Evolutionary conservation across 1,140 invertebrate species (phyloP), one percentile per base, ranked within the genome.

Genomic region (Drosophila rufa): DNA sequence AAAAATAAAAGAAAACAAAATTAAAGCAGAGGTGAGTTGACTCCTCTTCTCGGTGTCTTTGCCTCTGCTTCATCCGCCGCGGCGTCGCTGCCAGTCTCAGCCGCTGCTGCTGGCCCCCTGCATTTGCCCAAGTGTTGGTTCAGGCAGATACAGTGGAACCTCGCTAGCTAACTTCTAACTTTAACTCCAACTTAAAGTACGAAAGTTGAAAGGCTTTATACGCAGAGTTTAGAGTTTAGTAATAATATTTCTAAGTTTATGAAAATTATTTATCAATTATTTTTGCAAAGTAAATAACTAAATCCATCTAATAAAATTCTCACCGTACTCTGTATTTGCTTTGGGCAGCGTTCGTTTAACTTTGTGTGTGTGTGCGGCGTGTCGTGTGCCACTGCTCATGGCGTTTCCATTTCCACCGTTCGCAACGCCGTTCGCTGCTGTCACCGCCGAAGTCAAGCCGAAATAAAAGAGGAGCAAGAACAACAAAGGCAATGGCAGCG

Each of bases 341-440:
- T 61, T 58, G 64, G 45, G 65, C 66, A 73, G 55, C 62, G 57
- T 60, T 48, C 56, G 27, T 53, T 73, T 62, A 47, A 56, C 53
- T 56, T 14, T 27, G 71, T 42, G 38, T 42, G 30, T 67, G 56
- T 80, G 55, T 81, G 62, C n/a, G 47, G 55, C 81, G 59, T 79
- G 81, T 86, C 83, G 82, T 86, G 82, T 86, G 82, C 82, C 82
- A 86, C 65, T 82, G 82, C 74, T 75, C 57, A 56, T 75, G 55
- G 71, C 67, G 62, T 68, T 70, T 70, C 62, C 67, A 70, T 53
- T 70, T 70, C 62, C 67, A 70, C 61, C 48, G 67, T 67, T 67
- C 64, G 57, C 51, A 55, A 30, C 33, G 51, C 64, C 42, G 64
- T 66, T 69, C 80, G 71, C 81, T 64, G 80, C 61, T 74, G 80